Evolutionary conservation across 92 coral and sea anemone genomes (phyloP), one percentile per base, ranked within the genome.

Genomic region (Metridium senile): DNA sequence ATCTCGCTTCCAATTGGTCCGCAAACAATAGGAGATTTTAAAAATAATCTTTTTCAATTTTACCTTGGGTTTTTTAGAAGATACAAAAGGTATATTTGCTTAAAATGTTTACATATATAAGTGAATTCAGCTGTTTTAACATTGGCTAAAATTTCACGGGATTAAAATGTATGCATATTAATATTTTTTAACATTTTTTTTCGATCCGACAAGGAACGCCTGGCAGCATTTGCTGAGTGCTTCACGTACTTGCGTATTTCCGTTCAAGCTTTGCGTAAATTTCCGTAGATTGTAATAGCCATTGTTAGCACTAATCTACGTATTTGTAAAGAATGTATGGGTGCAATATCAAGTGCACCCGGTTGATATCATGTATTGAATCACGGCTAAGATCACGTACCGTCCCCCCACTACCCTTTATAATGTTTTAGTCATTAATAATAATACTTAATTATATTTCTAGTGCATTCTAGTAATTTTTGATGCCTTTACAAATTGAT

Each of bases 1-100:
- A 70, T 80, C 74, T 74, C 23, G 66, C 65, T 45, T 63, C 46
- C 75, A 70, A 90, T 90, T 87, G 92, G 96, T 64, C 61, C 34
- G 59, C 35, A 73, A 9, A 86, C 92, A 87, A 87, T 65, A 54
- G 61, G 66, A 33, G 53, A 34, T 81, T 81, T 77, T 73, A 53
- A 52, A 58, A 73, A 56, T 73, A 22, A 22, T 58, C 39, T 58
- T 2, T 17, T 51, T 1, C n/a, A 72, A 54, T 53, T 54, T 17
- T 9, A 61, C n/a, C 9, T 61, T 61, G 8, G 30, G 6, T 61
- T 61, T 51, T 43, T 25, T 71, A n/a, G n/a, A 1, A 71, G 18
- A 3, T 28, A 11, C 11, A 51, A 43, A 31, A 69, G 28, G 59
- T 11, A n/a, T 69, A 47, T 69, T 28, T 43, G 28, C 59, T 54